phyloP scores from a whole-genome alignment of 2,113 vertebrate genomes.

The Alosa alosa region DNA sequence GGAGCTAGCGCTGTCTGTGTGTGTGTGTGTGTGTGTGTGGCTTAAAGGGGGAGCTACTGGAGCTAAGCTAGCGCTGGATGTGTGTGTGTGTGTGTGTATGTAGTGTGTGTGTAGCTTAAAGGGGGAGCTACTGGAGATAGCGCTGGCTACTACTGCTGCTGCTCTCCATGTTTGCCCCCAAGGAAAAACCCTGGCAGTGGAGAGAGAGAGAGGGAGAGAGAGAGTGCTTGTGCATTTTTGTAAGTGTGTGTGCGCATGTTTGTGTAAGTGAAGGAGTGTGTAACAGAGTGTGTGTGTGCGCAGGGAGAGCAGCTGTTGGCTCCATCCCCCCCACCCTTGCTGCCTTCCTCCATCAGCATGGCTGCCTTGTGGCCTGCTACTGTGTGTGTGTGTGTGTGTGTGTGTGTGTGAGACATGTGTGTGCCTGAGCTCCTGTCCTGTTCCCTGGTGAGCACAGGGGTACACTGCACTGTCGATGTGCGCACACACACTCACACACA shows the following conservation, averaged over 20 bases:
- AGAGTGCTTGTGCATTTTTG: background rate
- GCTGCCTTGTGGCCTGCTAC: background rate
- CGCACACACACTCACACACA: background rate
- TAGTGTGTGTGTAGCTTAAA: no score
- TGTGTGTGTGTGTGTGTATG: no score
- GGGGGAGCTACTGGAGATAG: no score
- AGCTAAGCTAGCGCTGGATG: no score
- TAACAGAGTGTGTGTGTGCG: background rate
- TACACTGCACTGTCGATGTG: no score
- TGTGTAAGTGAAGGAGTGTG: background rate
- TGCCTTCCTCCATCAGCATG: background rate
- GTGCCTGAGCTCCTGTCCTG: background rate
- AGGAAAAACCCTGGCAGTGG: constrained; percentile 18
- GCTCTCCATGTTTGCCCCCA: constrained; percentile 18
- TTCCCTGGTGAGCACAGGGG: background rate
- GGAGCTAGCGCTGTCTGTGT: no score
- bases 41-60: no score
- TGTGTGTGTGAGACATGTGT: background rate
- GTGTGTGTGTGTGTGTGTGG: no score
- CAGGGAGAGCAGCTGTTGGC: background rate
- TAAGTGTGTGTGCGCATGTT: background rate
- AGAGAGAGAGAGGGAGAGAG: background rate
- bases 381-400: constrained; percentile 10
- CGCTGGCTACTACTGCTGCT: no score
- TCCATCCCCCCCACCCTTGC: background rate